phyloP scores from a whole-genome alignment of 2,113 vertebrate species.

The Echinops telfairi region DNA sequence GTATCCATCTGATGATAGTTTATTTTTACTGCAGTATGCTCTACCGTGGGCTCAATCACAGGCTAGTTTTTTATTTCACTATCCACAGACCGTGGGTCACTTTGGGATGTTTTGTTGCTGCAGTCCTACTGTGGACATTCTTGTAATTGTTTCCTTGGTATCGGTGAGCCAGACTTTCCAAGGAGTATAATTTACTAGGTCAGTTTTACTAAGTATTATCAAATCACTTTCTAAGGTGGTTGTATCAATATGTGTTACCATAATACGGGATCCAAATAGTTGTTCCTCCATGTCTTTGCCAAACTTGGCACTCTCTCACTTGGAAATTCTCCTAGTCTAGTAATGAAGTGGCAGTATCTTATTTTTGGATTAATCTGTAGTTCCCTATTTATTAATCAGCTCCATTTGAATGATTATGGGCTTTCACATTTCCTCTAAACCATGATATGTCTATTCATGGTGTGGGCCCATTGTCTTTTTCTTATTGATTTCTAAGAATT shows the following conservation, averaged over 20 bases:
- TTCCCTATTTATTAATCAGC: slow-evolving; percentile 49
- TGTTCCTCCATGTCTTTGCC: neutral
- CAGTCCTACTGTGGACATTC: neutral
- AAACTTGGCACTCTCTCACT: slow-evolving; percentile 14
- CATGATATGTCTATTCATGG: slow-evolving; percentile 18
- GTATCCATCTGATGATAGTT: neutral
- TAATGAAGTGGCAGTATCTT: slow-evolving; percentile 28
- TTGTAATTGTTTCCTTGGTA: neutral
- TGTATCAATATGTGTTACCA: neutral
- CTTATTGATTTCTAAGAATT: slow-evolving; percentile 19
- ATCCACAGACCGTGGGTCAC: neutral
- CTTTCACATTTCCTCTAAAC: slow-evolving; percentile 21
- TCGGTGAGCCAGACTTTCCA: neutral
- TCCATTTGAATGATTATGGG: slow-evolving; percentile 51
- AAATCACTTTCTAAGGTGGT: slow-evolving; percentile 5
- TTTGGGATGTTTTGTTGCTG: neutral
- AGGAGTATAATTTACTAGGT: neutral
- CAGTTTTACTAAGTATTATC: neutral
- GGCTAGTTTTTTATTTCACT: slow-evolving; percentile 12
- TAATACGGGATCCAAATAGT: neutral
- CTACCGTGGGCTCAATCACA: neutral
- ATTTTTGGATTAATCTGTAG: slow-evolving; percentile 33
- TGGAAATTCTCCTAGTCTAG: neutral
- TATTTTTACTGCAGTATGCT: neutral
- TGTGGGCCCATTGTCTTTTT: slow-evolving; percentile 45